A percentile compares a stretch with the other conserved stretches of the same genome.
Evolutionary conservation across 2,888 invertebrate genomes (phyloP).

Genomic region (Halictus ligatus): DNA sequence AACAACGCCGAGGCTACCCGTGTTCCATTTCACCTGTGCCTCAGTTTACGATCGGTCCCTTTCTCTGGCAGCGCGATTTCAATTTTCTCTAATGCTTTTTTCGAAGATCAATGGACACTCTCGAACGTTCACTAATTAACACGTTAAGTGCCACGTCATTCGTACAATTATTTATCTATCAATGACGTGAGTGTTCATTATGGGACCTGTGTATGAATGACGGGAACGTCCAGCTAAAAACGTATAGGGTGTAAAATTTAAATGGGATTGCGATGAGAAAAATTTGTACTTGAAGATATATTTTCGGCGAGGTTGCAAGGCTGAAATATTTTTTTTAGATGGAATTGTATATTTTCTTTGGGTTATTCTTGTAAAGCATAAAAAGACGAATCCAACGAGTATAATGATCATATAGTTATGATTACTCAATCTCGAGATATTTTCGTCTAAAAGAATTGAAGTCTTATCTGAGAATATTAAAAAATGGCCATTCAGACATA

Average conservation of each 20-base stretch:
- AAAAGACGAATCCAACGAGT: background rate
- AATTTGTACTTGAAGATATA: too few relatives aligned
- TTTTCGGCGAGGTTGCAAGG: background rate
- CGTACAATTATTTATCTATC: background rate
- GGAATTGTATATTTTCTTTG: background rate
- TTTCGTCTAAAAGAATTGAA: background rate
- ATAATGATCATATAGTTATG: background rate
- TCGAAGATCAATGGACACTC: too few relatives aligned
- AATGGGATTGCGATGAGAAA: background rate
- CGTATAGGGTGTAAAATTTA: background rate
- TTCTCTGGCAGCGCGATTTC: background rate
- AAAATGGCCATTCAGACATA: background rate
- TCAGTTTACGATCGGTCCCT: background rate
- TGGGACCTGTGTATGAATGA: background rate
- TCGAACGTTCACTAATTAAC: too few relatives aligned
- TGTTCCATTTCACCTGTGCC: background rate
- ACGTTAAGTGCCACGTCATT: background rate
- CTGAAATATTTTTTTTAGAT: background rate
- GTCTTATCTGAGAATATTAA: background rate
- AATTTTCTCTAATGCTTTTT: background rate
- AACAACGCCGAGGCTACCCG: background rate
- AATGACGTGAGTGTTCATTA: background rate
- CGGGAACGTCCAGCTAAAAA: background rate
- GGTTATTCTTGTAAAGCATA: background rate
- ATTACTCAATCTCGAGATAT: background rate